Conservation (phyloP, 2,797 vertebrate genomes). For the Muscicapa striata region DNA sequence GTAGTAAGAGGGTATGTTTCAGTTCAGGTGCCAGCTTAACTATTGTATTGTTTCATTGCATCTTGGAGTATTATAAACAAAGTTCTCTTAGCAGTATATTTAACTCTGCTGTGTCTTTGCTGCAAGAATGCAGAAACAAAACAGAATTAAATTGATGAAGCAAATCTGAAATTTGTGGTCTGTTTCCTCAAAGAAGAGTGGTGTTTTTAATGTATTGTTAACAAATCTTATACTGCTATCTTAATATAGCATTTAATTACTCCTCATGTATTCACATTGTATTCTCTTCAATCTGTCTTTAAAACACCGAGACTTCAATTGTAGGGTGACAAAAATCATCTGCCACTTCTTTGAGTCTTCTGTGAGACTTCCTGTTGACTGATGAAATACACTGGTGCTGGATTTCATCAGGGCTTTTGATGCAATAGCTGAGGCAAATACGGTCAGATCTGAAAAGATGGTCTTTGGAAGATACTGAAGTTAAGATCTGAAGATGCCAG, state of each 20-base stretch:
- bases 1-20: neutral
- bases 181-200: neutral
- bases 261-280: neutral
- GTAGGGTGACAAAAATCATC: neutral
- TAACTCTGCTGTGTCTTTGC: neutral
- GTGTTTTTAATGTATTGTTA: neutral
- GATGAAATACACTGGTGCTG: neutral
- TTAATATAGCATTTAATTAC: neutral
- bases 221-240: neutral
- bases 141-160: neutral
- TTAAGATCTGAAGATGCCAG: neutral
- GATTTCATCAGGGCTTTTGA: slow-evolving; percentile 12
- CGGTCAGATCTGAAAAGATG: neutral
- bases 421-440: neutral
- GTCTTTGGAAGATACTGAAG: neutral
- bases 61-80: neutral
- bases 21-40: neutral
- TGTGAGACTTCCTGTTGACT: slow-evolving; percentile 7
- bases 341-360: neutral
- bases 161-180: neutral
- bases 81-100: neutral
- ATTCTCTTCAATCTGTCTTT: neutral
- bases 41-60: neutral
- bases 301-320: neutral
- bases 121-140: neutral